These are phyloP conservation scores for Teleogryllus oceanicus DNA, from an alignment of 2,888 invertebrate species.

Conservation along the genomic window DNA sequence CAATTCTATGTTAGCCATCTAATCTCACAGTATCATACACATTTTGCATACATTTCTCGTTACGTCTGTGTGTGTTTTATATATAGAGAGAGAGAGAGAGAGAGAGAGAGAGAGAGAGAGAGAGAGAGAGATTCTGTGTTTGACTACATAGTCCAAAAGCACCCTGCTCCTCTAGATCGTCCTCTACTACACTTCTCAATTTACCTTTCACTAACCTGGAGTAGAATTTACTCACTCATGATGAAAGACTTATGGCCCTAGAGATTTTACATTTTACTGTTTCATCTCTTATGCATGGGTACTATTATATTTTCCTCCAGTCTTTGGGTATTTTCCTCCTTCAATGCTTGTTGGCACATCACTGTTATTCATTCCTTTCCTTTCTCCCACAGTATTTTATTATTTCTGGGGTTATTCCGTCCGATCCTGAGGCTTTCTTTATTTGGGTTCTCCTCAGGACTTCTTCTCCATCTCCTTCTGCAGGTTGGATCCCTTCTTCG, in stretches of 20 bases:
- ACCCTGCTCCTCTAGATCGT: neutral
- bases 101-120: too few relatives aligned
- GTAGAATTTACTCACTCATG: too few relatives aligned
- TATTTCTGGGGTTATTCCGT: neutral
- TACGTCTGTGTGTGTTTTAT: neutral
- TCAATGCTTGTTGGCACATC: neutral
- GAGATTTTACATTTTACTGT: neutral
- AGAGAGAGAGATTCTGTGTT: too few relatives aligned
- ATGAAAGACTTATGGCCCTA: neutral
- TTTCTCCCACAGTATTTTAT: neutral
- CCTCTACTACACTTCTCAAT: neutral
- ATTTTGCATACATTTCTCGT: neutral
- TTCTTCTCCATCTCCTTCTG: neutral
- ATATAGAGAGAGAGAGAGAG: too few relatives aligned
- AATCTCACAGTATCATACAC: neutral
- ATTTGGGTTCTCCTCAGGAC: neutral
- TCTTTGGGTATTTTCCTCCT: neutral
- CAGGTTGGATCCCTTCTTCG: neutral
- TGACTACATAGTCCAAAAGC: neutral
- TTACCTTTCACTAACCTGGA: neutral
- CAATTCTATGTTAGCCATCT: neutral
- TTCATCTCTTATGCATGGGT: neutral
- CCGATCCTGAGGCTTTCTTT: neutral
- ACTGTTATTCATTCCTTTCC: slow-evolving; percentile 3
- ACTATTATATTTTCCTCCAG: neutral